A percentile compares a stretch with the other conserved stretches of the same genome.
phyloP scores from a whole-genome alignment of 2,888 invertebrate genomes.

The Drosophila limbata region DNA sequence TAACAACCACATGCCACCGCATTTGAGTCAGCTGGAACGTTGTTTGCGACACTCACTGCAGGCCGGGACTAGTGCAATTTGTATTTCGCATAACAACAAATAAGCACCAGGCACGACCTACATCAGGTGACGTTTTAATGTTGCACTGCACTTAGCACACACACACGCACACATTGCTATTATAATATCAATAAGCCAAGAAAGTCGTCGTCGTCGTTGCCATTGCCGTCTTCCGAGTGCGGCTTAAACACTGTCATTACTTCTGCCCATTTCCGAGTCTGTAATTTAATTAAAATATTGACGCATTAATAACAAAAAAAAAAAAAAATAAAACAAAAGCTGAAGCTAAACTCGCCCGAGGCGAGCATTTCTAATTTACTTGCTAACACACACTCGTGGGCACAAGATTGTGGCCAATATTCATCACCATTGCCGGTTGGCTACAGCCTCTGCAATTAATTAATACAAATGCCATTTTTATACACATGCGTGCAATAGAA shows the following conservation, averaged over 20 bases:
- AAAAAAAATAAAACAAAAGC: slow-evolving; percentile 8
- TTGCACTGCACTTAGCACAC: slow-evolving; percentile 52
- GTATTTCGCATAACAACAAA: slow-evolving; percentile 86
- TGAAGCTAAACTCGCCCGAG: slow-evolving; percentile 7
- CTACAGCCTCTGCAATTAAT: slow-evolving; percentile 8
- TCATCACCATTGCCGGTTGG: slow-evolving; percentile 26
- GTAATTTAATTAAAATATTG: slow-evolving; percentile 76
- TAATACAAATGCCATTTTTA: slow-evolving; percentile 6
- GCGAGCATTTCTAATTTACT: slow-evolving; percentile 19
- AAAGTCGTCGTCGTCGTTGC: slow-evolving; percentile 32
- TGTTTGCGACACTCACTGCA: slow-evolving; percentile 85
- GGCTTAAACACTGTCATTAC: slow-evolving; percentile 65
- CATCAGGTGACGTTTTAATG: slow-evolving; percentile 82
- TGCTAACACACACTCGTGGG: background rate
- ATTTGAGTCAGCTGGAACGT: slow-evolving; percentile 35
- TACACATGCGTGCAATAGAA: slow-evolving; percentile 15
- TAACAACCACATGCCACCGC: slow-evolving; percentile 32
- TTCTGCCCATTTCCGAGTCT: slow-evolving; percentile 44
- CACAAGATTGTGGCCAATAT: slow-evolving; percentile 23
- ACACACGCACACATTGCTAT: slow-evolving; percentile 22
- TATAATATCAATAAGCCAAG: slow-evolving; percentile 64
- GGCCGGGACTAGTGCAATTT: slow-evolving; percentile 90
- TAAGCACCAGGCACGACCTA: slow-evolving; percentile 88
- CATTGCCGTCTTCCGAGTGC: slow-evolving; percentile 29
- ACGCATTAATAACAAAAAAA: slow-evolving; percentile 58